Percentiles rank a stretch among this genome's conserved stretches.
These are phyloP conservation scores for Pseudococcus viburni DNA, from an alignment of 2,888 invertebrate genomes.

Conservation along the genomic window DNA sequence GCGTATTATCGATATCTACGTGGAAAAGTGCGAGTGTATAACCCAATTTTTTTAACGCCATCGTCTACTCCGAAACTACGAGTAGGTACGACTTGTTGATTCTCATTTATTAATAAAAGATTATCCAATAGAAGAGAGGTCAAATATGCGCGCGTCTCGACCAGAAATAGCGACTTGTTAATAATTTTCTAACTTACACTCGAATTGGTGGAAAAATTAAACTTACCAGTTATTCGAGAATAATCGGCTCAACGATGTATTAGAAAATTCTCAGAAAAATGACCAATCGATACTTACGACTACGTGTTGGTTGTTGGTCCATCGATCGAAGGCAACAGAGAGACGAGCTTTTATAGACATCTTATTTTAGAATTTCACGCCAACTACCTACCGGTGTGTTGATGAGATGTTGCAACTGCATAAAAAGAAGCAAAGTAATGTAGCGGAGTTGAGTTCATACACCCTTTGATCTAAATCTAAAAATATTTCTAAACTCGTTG, in stretches of 20 bases:
- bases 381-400: background rate
- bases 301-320: background rate
- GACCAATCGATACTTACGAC: background rate
- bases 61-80: background rate
- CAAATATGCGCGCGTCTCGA: slow-evolving; percentile 24
- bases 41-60: slow-evolving; percentile 22
- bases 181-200: background rate
- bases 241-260: background rate
- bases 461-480: slow-evolving; percentile 56
- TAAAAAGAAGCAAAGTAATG: background rate
- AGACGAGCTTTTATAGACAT: background rate
- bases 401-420: background rate
- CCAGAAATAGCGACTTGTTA: background rate
- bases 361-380: slow-evolving; percentile 34
- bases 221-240: background rate
- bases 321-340: background rate
- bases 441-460: slow-evolving; percentile 20
- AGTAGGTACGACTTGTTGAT: slow-evolving; percentile 10
- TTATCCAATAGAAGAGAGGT: slow-evolving; percentile 39
- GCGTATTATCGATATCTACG: slow-evolving; percentile 8
- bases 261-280: background rate
- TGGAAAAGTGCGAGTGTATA: slow-evolving; percentile 16
- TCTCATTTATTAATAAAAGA: slow-evolving; percentile 51
- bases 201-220: background rate
- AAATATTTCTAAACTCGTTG: slow-evolving; percentile 51